Evolutionary conservation across 2,113 vertebrate species (phyloP).

Genomic region (Oenanthe melanoleuca): DNA sequence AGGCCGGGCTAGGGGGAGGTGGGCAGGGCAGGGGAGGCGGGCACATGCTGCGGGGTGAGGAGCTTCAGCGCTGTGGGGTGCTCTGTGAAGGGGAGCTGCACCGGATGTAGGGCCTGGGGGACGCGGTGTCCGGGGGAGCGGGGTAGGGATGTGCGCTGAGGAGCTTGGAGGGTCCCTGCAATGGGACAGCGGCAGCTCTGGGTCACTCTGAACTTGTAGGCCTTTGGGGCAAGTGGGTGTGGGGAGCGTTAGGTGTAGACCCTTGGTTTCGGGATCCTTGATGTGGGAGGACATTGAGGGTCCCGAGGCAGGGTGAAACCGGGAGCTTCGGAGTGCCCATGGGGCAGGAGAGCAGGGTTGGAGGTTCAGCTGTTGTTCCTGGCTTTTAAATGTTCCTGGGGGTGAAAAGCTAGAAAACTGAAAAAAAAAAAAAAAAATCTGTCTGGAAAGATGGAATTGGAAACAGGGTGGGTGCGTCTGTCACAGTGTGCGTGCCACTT

Average conservation of each 20-base stretch:
- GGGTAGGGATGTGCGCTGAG: neutral
- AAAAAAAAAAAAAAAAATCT: neutral
- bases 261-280: neutral
- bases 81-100: too few relatives aligned
- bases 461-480: neutral
- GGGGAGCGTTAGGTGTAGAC: neutral
- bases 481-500: accelerated
- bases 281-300: neutral
- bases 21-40: too few relatives aligned
- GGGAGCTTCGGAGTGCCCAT: neutral
- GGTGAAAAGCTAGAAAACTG: neutral
- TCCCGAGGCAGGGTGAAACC: neutral
- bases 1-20: neutral
- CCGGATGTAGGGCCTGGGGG: neutral
- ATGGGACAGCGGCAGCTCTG: neutral
- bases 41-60: too few relatives aligned
- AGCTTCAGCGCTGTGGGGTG: neutral
- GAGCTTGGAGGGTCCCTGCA: neutral
- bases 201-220: neutral
- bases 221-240: neutral
- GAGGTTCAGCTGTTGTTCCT: neutral
- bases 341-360: too few relatives aligned
- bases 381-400: neutral
- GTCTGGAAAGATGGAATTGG: neutral
- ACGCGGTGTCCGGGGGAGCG: too few relatives aligned